Conservation (phyloP, 37 sponge, comb jelly and placozoan species). For the Crambe crambe region DNA sequence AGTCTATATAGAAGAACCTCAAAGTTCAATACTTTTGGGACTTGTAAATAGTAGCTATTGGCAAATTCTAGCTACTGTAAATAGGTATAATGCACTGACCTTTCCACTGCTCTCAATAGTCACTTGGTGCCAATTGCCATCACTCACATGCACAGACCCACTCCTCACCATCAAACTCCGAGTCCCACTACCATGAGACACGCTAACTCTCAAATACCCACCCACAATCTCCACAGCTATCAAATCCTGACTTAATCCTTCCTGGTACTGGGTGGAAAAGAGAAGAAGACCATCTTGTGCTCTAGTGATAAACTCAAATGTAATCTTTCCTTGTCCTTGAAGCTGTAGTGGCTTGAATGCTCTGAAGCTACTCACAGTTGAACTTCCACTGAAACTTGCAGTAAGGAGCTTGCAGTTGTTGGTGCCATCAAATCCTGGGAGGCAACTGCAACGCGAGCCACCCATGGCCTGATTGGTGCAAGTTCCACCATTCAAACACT, state of each 20-base stretch:
- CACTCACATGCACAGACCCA: conserved; percentile 17
- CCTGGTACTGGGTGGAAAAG: conserved; percentile 48
- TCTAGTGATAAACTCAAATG: conserved; percentile 48
- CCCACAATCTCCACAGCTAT: conserved; percentile 47
- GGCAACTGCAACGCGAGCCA: conserved; percentile 42
- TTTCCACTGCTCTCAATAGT: conserved; percentile 28
- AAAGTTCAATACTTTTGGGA: no score
- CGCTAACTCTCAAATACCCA: conserved; percentile 26
- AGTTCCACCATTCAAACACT: conserved; percentile 50
- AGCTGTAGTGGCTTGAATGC: conserved; percentile 38
- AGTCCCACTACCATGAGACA: conserved; percentile 46
- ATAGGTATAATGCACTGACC: no score
- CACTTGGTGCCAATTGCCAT: conserved; percentile 64
- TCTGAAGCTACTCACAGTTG: conserved; percentile 34
- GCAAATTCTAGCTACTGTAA: no score
- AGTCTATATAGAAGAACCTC: no score
- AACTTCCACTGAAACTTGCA: conserved; percentile 47
- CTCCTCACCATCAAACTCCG: conserved; percentile 6
- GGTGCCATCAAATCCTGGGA: conserved; percentile 23
- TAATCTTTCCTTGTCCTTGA: conserved; percentile 17
- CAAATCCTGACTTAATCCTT: conserved; percentile 32
- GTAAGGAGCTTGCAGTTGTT: conserved; percentile 35
- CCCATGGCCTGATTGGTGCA: conserved; percentile 14
- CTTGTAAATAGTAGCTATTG: no score
- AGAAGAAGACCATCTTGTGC: conserved; percentile 41